phyloP scores from a whole-genome alignment of 53 echinoderm and acorn worm genomes.

The Apostichopus leukothele region DNA sequence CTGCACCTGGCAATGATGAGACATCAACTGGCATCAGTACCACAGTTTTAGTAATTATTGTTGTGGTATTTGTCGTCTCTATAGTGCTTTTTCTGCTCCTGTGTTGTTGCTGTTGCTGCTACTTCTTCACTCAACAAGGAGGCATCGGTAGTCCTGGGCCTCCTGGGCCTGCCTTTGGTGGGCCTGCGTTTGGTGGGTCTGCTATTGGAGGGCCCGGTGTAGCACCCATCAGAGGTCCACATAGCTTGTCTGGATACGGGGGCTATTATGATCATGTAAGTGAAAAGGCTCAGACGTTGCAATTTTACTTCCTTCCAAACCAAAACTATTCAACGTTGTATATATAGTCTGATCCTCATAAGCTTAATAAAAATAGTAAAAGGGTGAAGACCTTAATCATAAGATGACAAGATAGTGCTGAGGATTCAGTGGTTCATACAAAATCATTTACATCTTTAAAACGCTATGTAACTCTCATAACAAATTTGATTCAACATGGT shows the following conservation, averaged over 20 bases:
- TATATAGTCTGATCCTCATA: no score
- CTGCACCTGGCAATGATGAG: no score
- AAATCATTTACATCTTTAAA: no score
- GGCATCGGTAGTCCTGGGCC: neutral
- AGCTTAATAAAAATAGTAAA: no score
- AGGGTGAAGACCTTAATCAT: no score
- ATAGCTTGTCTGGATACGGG: neutral
- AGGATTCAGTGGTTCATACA: no score
- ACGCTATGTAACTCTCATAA: no score
- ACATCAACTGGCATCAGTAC: no score
- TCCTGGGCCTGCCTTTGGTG: neutral
- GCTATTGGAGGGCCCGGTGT: neutral
- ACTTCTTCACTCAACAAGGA: no score
- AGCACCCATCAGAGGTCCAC: conserved; percentile 19
- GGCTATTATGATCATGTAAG: conserved; percentile 3
- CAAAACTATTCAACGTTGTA: no score
- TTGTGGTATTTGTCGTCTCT: neutral
- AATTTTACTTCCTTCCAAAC: neutral
- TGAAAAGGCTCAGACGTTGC: neutral
- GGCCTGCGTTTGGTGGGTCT: neutral
- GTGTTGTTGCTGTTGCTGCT: neutral
- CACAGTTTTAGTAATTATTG: neutral
- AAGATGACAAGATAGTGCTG: no score
- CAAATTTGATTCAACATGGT: no score
- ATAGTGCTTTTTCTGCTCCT: neutral